Evolutionary conservation across 2,888 invertebrate species (phyloP), one percentile per base, ranked within the genome.

Genomic region (Celastrina argiolus): DNA sequence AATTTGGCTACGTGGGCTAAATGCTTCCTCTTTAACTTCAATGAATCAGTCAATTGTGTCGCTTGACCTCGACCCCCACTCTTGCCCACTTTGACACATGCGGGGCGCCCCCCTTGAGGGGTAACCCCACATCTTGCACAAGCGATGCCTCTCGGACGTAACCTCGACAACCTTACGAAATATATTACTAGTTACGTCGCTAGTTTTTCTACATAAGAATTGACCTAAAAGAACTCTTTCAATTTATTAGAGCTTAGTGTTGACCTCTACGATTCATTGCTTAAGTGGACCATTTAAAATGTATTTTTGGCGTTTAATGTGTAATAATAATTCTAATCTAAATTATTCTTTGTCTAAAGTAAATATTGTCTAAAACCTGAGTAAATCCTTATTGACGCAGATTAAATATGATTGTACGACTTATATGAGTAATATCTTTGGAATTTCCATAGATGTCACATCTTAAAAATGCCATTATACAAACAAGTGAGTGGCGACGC

Each of bases 31-130:
- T 39, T 68, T 65, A 68, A 58, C 59, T 41, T 67, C 69, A 66
- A 69, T 71, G 71, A 71, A 70, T 70, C 71, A 70, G 65, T 66
- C 66, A 69, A 69, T 70, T 70, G 70, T 67, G 68, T 69, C 67
- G 59, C 42, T 22, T 64, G 66, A 66, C 70, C 66, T 70, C 70
- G 73, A 64, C 45, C 65, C 66, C 68, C 69, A 66, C 59, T 41
- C 68, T 65, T 18, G 56, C 64, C 59, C 28, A 34, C 45, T 36
- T 18, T 34, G 16, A 59, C 61, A 36, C 39, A 12, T 56, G 34
- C 34, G 31, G 22, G n/a, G 12, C 6, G 18, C 16, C 36, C 45
- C 51, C 51, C 51, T 22, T 4, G 22, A 51, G 51, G 22, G 22
- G 51, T 18, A 1, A 51, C 22, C 22, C 22, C 51, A 12, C 22